Evolutionary conservation across 2,888 invertebrate genomes (phyloP).

Genomic region (Amphipoea lucens): DNA sequence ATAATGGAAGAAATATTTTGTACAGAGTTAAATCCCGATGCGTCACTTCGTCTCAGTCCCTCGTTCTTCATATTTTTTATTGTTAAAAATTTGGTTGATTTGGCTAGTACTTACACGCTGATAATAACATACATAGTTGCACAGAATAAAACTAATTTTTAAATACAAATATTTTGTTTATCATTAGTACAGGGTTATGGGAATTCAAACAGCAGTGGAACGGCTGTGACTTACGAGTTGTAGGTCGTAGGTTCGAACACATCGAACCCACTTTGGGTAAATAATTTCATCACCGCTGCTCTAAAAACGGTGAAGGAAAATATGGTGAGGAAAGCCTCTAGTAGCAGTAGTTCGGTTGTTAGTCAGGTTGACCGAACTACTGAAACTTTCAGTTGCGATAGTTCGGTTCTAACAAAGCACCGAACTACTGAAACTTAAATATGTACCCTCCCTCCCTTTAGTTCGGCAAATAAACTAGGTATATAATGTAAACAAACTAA

Average conservation of each 20-base stretch:
- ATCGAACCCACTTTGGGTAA: background rate
- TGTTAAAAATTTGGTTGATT: background rate
- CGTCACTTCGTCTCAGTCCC: background rate
- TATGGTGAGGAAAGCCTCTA: background rate
- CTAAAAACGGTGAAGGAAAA: background rate
- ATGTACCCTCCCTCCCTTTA: too few relatives aligned
- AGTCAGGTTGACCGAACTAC: too few relatives aligned
- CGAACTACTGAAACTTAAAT: too few relatives aligned
- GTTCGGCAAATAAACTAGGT: too few relatives aligned
- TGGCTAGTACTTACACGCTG: background rate
- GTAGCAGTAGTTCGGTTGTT: too few relatives aligned
- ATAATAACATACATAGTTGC: background rate
- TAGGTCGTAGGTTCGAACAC: background rate
- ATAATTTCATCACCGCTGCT: background rate
- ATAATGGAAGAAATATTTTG: slow-evolving; percentile 9
- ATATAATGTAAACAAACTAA: too few relatives aligned
- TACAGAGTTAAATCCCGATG: background rate
- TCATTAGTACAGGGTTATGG: background rate
- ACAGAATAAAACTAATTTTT: slow-evolving; percentile 22
- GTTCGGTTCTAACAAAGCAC: too few relatives aligned
- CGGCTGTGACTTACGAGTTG: background rate
- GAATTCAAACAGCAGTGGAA: background rate
- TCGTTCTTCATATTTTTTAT: background rate
- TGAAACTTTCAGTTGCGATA: too few relatives aligned
- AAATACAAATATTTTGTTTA: slow-evolving; percentile 2